These are phyloP conservation scores for Philonicus albiceps DNA, from an alignment of 2,888 invertebrate species.

Conservation along the genomic window DNA sequence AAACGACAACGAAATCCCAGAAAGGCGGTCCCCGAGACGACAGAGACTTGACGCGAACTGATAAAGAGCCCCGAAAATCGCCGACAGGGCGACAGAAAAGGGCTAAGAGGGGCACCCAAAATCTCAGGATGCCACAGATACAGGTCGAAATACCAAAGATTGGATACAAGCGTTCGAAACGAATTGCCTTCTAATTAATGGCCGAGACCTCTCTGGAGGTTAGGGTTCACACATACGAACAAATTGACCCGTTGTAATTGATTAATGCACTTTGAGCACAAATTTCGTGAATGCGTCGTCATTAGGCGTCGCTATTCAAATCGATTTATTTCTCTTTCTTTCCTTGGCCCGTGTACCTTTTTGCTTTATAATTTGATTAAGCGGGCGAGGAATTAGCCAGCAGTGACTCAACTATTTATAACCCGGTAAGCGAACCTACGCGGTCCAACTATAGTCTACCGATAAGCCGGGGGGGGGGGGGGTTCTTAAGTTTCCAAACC, in stretches of 20 bases:
- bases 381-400: background rate
- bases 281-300: slow-evolving; percentile 8
- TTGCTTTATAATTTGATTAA: slow-evolving; percentile 17
- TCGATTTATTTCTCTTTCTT: background rate
- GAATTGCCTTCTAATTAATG: slow-evolving; percentile 35
- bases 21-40: slow-evolving; percentile 28
- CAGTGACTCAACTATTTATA: slow-evolving; percentile 20
- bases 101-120: background rate
- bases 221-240: slow-evolving; percentile 24
- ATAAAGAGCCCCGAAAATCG: background rate
- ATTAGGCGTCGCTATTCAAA: background rate
- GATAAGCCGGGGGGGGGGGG: background rate
- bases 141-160: background rate
- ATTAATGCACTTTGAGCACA: slow-evolving; percentile 17
- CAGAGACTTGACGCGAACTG: slow-evolving; percentile 1
- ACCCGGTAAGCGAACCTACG: background rate
- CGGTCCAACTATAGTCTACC: background rate
- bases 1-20: slow-evolving; percentile 23
- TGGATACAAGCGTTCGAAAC: background rate
- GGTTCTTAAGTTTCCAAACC: background rate
- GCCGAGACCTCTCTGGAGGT: slow-evolving; percentile 9
- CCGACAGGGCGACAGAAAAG: background rate
- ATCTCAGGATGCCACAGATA: background rate
- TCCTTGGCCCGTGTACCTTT: background rate
- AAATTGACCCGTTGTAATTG: slow-evolving; percentile 32